A percentile compares a stretch with the other conserved stretches of the same genome.
Conservation (phyloP, 2,113 vertebrate genomes). For the Empidonax traillii region DNA sequence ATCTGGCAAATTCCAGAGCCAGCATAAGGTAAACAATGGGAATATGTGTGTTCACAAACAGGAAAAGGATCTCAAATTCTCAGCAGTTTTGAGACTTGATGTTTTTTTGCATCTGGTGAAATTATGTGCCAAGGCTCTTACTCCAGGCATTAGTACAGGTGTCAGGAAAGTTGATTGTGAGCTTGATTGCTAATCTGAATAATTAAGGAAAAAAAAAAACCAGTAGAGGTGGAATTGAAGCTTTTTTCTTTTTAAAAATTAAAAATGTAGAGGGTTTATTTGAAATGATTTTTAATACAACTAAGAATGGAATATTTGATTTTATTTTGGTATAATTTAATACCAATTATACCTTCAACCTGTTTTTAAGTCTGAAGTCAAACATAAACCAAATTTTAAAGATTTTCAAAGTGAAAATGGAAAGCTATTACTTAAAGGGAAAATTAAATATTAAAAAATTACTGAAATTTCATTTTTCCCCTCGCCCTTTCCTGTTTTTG, state of each 20-base stretch:
- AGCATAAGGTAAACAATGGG: not conserved
- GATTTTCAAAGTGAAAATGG: not conserved
- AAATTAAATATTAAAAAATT: not conserved
- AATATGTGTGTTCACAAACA: not conserved
- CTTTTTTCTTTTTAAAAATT: not conserved
- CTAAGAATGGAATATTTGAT: not conserved
- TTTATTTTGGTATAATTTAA: not conserved
- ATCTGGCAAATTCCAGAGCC: not conserved
- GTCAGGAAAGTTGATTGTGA: not conserved
- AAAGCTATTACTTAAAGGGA: not conserved
- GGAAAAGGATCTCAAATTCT: not conserved
- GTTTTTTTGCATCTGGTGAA: not conserved
- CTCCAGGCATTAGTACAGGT: not conserved
- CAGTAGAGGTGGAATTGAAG: not conserved
- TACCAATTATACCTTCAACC: not conserved
- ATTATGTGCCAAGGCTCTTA: not conserved
- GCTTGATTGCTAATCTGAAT: not conserved
- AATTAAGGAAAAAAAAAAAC: not conserved
- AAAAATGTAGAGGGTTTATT: accelerated
- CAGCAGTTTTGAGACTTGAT: not conserved
- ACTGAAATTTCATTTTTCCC: not conserved
- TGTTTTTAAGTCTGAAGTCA: not conserved
- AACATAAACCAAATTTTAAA: not conserved
- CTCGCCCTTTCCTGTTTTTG: accelerated
- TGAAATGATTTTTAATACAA: not conserved